Evolutionary conservation across 92 coral and sea anemone genomes (phyloP).

Genomic region (Palythoa grandiflora): DNA sequence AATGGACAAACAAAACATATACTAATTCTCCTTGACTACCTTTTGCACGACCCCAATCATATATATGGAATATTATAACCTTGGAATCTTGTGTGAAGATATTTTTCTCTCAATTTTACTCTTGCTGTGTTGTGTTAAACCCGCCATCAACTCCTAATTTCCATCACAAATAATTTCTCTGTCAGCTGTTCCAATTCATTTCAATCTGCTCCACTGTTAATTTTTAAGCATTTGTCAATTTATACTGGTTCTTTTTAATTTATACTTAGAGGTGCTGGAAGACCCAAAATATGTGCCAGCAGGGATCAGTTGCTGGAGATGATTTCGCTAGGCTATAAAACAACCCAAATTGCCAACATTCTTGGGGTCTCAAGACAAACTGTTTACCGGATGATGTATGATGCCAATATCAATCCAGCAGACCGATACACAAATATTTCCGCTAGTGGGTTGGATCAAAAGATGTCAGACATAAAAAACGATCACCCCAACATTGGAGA

Average conservation of each 20-base stretch:
- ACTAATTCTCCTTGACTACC: too few species aligned
- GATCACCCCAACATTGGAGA: slow-evolving; percentile 51
- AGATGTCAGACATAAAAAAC: slow-evolving; percentile 35
- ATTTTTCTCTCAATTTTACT: slow-evolving; percentile 10
- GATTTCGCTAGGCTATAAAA: slow-evolving; percentile 62
- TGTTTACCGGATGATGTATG: slow-evolving; percentile 55
- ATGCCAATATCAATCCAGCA: slow-evolving; percentile 45
- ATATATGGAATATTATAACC: slow-evolving; percentile 6
- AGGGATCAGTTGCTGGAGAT: slow-evolving; percentile 46
- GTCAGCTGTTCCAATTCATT: slow-evolving; percentile 31
- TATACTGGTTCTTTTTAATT: slow-evolving; percentile 31
- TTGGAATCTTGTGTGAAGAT: neutral
- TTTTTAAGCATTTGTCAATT: neutral
- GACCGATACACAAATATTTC: slow-evolving; percentile 49
- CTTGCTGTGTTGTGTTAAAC: slow-evolving; percentile 21
- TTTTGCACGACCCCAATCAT: neutral
- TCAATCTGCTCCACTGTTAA: slow-evolving; percentile 36
- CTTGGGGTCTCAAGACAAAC: slow-evolving; percentile 50
- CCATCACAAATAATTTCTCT: slow-evolving; percentile 6
- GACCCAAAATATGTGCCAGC: slow-evolving; percentile 57
- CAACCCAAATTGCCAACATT: slow-evolving; percentile 55
- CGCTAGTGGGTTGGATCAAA: slow-evolving; percentile 41
- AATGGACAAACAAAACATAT: too few species aligned
- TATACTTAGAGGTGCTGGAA: slow-evolving; percentile 54
- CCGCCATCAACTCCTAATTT: neutral